These are phyloP conservation scores for Poeciliopsis prolifica DNA, from an alignment of 2,113 vertebrate species.

Conservation along the genomic window DNA sequence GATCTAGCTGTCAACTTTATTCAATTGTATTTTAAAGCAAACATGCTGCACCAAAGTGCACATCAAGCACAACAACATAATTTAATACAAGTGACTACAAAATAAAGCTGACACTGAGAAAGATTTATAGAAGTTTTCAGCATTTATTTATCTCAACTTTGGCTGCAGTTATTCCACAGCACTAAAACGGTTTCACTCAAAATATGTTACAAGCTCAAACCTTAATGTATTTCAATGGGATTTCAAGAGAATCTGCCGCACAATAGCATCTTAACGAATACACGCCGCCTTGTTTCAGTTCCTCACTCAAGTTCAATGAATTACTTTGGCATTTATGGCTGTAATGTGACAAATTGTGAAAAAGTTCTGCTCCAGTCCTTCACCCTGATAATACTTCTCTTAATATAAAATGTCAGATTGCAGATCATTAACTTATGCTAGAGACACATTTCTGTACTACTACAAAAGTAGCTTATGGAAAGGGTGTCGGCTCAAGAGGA, in stretches of 20 bases:
- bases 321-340: too few relatives aligned
- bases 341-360: too few relatives aligned
- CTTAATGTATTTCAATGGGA: neutral
- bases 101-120: too few relatives aligned
- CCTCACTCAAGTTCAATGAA: too few relatives aligned
- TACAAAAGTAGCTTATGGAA: constrained; percentile 22
- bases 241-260: too few relatives aligned
- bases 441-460: constrained; percentile 4
- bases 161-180: neutral
- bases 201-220: neutral
- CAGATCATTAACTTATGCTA: neutral
- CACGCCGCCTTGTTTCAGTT: too few relatives aligned
- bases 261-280: too few relatives aligned
- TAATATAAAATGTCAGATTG: neutral
- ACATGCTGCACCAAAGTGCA: neutral
- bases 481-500: constrained; percentile 19
- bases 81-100: too few relatives aligned
- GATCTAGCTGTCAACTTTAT: neutral
- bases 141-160: neutral
- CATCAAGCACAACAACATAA: too few relatives aligned
- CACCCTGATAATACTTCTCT: neutral
- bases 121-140: constrained; percentile 1
- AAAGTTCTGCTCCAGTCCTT: too few relatives aligned
- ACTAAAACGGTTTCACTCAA: neutral
- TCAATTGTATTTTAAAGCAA: neutral